A percentile compares a stretch with the other conserved stretches of the same genome.
These are phyloP conservation scores for Drosophila sulfurigaster DNA, from an alignment of 1,140 invertebrate species.

Conservation along the genomic window DNA sequence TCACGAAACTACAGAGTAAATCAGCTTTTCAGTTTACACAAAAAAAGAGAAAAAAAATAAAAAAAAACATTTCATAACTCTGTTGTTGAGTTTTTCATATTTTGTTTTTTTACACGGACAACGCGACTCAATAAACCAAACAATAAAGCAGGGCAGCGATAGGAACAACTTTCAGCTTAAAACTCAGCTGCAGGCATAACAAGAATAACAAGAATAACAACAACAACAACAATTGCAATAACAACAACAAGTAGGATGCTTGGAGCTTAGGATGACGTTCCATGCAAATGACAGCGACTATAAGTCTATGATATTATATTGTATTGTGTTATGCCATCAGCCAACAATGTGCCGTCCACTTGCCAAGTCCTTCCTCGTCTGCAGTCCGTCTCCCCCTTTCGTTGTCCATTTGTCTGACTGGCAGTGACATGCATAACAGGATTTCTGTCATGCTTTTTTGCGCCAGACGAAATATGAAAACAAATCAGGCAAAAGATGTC, in stretches of 20 bases:
- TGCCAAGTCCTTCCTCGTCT: constrained; percentile 3
- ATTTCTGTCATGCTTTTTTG: constrained; percentile 60
- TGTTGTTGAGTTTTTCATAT: constrained; percentile 2
- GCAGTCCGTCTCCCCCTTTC: constrained; percentile 13
- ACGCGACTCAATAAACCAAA: constrained; percentile 22
- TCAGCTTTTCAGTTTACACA: constrained; percentile 7
- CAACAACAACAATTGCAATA: neutral
- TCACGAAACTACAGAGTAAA: neutral
- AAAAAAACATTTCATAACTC: neutral
- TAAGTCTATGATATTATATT: constrained; percentile 52
- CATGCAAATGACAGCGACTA: constrained; percentile 39
- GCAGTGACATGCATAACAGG: constrained; percentile 70
- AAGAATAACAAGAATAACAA: constrained; percentile 14
- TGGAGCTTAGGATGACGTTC: constrained; percentile 5
- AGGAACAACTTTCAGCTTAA: constrained; percentile 22
- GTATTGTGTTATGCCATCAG: constrained; percentile 34
- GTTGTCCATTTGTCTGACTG: constrained; percentile 14
- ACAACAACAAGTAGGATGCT: constrained; percentile 8
- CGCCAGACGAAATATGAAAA: constrained; percentile 57
- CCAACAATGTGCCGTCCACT: constrained; percentile 25
- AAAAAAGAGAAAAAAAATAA: neutral
- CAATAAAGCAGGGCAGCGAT: constrained; percentile 4
- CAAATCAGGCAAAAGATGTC: constrained; percentile 62
- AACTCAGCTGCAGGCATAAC: constrained; percentile 25
- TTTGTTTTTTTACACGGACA: constrained; percentile 7